Evolutionary conservation across 2,888 invertebrate species (phyloP).

Genomic region (Calliphora vomitoria): DNA sequence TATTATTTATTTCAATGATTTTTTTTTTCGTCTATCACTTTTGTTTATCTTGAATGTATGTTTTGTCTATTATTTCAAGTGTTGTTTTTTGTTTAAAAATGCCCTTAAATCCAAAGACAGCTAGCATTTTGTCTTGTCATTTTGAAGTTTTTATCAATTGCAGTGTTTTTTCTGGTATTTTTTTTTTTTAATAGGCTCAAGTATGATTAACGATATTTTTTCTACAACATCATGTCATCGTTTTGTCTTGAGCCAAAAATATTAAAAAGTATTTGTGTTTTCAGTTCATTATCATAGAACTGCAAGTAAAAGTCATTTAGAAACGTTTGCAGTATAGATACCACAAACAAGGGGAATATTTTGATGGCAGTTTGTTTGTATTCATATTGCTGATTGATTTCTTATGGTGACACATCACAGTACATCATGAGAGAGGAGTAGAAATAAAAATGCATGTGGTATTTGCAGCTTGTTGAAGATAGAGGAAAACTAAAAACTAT

Average conservation of each 20-base stretch:
- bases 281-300: constrained; percentile 40
- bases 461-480: not conserved
- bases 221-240: constrained; percentile 14
- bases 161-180: not conserved
- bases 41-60: not conserved
- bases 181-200: constrained; percentile 61
- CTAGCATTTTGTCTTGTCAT: constrained; percentile 22
- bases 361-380: constrained; percentile 53
- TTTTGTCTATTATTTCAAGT: constrained; percentile 17
- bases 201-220: constrained; percentile 71
- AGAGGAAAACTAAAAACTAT: constrained; percentile 13
- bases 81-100: not conserved
- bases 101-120: not conserved
- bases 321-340: constrained; percentile 16
- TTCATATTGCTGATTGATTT: constrained; percentile 72
- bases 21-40: not conserved
- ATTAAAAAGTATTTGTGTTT: constrained; percentile 2
- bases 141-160: constrained; percentile 17
- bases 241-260: constrained; percentile 55
- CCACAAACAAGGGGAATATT: constrained; percentile 46
- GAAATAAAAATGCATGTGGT: constrained; percentile 35
- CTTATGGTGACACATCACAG: constrained; percentile 71
- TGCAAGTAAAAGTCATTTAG: constrained; percentile 25
- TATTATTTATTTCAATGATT: not conserved
- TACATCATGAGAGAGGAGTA: not conserved